A percentile compares a stretch with the other conserved stretches of the same genome.
phyloP scores from a whole-genome alignment of 2,888 invertebrate genomes.

The Tyria jacobaeae region DNA sequence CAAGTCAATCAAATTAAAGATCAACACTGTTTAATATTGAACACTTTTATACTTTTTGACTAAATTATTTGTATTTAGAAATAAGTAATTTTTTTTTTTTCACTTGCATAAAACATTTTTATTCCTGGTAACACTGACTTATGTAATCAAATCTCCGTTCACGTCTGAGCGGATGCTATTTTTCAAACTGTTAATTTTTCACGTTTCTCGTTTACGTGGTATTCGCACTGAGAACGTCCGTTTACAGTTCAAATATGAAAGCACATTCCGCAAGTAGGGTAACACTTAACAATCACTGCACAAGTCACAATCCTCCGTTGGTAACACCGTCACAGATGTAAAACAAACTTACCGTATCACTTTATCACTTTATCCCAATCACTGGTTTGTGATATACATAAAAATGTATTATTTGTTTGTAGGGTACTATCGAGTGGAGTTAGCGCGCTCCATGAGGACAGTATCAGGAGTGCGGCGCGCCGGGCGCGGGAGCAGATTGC shows the following conservation, averaged over 20 bases:
- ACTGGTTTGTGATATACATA: conserved; percentile 71
- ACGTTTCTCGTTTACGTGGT: conserved; percentile 47
- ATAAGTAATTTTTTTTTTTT: conserved; percentile 12
- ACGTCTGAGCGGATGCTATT: conserved; percentile 47
- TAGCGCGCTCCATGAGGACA: conserved; percentile 85
- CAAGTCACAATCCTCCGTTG: conserved; percentile 76
- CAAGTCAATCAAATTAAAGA: not conserved
- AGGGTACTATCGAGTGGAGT: conserved; percentile 79
- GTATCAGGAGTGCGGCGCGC: conserved; percentile 79
- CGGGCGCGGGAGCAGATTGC: conserved; percentile 79
- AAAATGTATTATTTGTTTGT: conserved; percentile 69
- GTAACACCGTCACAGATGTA: conserved; percentile 66
- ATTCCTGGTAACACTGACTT: conserved; percentile 74
- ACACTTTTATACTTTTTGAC: not conserved
- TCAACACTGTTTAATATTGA: not conserved
- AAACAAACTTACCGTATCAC: conserved; percentile 84
- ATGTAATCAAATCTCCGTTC: conserved; percentile 53
- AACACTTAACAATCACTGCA: conserved; percentile 81
- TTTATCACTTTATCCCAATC: conserved; percentile 84
- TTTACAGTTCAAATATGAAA: conserved; percentile 62
- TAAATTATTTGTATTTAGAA: conserved; percentile 9
- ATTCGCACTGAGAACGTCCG: conserved; percentile 58
- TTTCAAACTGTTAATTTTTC: conserved; percentile 47
- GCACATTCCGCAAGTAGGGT: conserved; percentile 58
- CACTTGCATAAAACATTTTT: conserved; percentile 46